phyloP scores from a whole-genome alignment of 2,113 vertebrate species.

The Entomyzon cyanotis region DNA sequence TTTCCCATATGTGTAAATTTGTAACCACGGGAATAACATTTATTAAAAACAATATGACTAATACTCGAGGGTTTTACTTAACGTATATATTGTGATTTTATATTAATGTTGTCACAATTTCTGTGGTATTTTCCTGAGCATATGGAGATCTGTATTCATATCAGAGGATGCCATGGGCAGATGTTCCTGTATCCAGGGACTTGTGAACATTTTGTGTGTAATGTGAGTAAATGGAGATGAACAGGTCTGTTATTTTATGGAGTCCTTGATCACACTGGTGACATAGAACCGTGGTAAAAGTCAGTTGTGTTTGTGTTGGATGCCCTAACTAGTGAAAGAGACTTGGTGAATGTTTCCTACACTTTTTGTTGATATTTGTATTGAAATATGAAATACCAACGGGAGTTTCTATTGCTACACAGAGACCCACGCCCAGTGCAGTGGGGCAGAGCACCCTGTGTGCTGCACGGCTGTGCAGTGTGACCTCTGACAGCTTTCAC shows the following conservation, averaged over 20 bases:
- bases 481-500: rapidly evolving
- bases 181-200: background rate
- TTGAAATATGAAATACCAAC: background rate
- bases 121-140: background rate
- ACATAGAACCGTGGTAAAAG: background rate
- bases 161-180: background rate
- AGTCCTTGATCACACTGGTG: background rate
- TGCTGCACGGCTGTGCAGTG: rapidly evolving
- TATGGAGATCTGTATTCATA: background rate
- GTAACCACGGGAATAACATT: background rate
- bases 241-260: background rate
- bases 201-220: background rate
- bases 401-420: background rate
- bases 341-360: background rate
- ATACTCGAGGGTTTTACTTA: background rate
- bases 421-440: rapidly evolving
- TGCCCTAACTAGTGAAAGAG: background rate
- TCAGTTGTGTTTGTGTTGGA: rapidly evolving
- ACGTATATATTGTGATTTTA: background rate
- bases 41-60: background rate
- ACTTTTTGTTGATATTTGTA: background rate
- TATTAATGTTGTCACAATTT: rapidly evolving
- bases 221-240: background rate
- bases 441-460: rapidly evolving
- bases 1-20: background rate